These are phyloP conservation scores for Pseudochirops cupreus DNA, from an alignment of 2,797 vertebrate species.

Conservation along the genomic window DNA sequence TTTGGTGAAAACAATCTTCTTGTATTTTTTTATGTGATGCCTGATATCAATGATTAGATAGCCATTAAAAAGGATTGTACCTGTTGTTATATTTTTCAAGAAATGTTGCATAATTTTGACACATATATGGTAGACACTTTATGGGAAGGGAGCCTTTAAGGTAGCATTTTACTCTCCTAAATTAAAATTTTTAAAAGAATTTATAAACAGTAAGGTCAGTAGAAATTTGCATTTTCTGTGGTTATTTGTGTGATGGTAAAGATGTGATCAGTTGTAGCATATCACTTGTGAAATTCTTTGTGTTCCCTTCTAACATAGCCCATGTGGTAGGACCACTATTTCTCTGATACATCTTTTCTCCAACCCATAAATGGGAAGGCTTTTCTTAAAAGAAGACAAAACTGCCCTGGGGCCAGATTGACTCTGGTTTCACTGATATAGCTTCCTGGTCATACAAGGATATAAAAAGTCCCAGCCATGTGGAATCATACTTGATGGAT, in stretches of 20 bases:
- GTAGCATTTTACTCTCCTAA: too few relatives aligned
- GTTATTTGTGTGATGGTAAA: background rate
- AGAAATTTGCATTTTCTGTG: background rate
- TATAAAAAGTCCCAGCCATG: background rate
- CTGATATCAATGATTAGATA: background rate
- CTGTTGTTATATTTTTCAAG: background rate
- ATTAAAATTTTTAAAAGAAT: too few relatives aligned
- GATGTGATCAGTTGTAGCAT: background rate
- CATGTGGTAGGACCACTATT: background rate
- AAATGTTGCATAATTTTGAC: background rate
- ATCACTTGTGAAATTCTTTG: background rate
- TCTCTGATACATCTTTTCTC: background rate
- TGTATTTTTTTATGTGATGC: background rate
- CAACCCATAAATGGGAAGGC: background rate
- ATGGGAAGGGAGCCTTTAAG: too few relatives aligned
- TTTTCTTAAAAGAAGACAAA: background rate
- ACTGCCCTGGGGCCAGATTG: background rate
- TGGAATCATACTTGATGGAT: background rate
- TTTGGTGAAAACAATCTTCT: background rate
- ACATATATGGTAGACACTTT: background rate
- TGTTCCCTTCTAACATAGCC: background rate
- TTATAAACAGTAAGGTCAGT: too few relatives aligned
- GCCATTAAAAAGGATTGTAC: background rate
- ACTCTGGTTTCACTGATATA: background rate
- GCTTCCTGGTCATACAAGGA: background rate